A percentile compares a stretch with the other conserved stretches of the same genome.
phyloP scores from a whole-genome alignment of 2,888 invertebrate genomes.

The Ariolimax columbianus region DNA sequence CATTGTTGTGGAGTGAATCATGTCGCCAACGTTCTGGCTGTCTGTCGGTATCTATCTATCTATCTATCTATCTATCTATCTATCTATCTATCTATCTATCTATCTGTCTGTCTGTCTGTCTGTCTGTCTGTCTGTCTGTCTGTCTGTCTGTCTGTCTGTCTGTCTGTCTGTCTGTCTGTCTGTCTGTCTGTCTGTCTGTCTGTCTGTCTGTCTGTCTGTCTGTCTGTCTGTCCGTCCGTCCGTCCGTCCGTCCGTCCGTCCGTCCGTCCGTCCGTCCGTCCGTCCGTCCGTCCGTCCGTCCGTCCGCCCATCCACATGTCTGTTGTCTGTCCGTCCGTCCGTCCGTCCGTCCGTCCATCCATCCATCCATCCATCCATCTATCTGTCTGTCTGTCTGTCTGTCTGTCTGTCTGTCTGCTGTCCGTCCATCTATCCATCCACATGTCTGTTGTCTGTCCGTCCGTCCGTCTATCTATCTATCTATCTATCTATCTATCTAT shows the following conservation, averaged over 20 bases:
- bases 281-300: too few species aligned
- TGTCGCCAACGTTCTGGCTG: background rate
- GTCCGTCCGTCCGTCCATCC: too few species aligned
- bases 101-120: too few species aligned
- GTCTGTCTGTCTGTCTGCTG: background rate
- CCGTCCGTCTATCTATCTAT: too few species aligned
- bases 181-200: constrained; percentile 15
- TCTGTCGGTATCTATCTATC: too few species aligned
- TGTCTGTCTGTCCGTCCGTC: background rate
- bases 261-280: constrained; percentile 5
- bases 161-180: background rate
- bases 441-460: too few species aligned
- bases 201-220: constrained; percentile 24
- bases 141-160: background rate
- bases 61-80: constrained; percentile 8
- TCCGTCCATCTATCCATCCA: background rate
- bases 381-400: constrained; percentile 14
- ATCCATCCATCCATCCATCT: too few species aligned
- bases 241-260: background rate
- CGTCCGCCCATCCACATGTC: too few species aligned
- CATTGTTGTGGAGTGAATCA: constrained; percentile 7
- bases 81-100: constrained; percentile 9
- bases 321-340: too few species aligned
- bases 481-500: too few species aligned
- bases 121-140: background rate